Conservation (phyloP, 2,113 vertebrate genomes). For the Entosphenus tridentatus region DNA sequence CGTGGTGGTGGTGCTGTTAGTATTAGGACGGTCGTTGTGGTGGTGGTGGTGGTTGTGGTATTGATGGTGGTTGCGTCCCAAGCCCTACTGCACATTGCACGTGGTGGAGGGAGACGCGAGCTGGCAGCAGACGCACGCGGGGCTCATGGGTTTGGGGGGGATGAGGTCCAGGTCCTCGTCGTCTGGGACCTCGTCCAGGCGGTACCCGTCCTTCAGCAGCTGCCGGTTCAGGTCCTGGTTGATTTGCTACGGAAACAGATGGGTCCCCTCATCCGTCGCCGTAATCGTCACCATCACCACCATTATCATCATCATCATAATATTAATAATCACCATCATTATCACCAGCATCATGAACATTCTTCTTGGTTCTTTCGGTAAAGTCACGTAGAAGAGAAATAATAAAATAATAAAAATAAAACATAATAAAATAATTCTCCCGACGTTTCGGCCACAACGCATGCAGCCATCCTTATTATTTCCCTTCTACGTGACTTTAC, state of each 20-base stretch:
- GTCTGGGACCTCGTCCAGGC: conserved; percentile 74
- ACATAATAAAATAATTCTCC: no score
- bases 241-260: conserved; percentile 29
- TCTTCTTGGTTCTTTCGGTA: no score
- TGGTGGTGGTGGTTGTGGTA: no score
- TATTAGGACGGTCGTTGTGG: no score
- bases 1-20: no score
- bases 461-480: no score
- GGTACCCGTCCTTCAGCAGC: conserved; percentile 74
- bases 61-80: neutral
- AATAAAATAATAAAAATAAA: no score
- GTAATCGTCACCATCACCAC: neutral
- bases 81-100: neutral
- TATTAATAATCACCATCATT: neutral
- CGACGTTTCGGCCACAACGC: no score
- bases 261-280: neutral
- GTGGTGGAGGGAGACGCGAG: conserved; percentile 34
- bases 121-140: conserved; percentile 47
- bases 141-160: conserved; percentile 53
- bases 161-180: conserved; percentile 90
- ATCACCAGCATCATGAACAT: neutral
- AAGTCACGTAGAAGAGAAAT: no score
- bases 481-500: no score
- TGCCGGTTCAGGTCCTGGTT: conserved; percentile 69
- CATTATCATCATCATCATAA: neutral